Evolutionary conservation across 2,888 invertebrate species (phyloP), one percentile per base, ranked within the genome.

Genomic region (Lithophane leautieri): DNA sequence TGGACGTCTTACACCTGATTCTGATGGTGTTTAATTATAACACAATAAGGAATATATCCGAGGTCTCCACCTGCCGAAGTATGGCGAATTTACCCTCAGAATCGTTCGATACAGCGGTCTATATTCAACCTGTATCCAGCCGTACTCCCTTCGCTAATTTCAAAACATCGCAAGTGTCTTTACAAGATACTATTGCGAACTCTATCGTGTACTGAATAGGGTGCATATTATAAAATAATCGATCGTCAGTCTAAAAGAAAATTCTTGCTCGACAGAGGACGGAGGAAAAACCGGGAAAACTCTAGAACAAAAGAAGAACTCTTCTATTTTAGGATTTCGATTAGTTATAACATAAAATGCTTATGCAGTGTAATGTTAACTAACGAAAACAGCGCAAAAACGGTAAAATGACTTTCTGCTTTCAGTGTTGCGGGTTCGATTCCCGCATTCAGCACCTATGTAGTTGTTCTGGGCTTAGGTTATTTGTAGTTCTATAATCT

Each of bases 71-170:
- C 50, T 56, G 52, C 40, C 58, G 25, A 34, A 60, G 42, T 47
- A 68, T 68, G 66, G 67, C 25, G 25, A 82, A 62, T 52, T 58
- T 60, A 68, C 72, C 50, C 60, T 71, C 54, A 44, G 50, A 78
- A 65, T 63, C 72, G 83, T 68, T 83, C 78, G 78, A 81, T 81
- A 83, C 52, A 71, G n/a, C 54, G 40, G 54, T 71, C 83, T 72
- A 78, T 60, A 54, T 40, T 28, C 25, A 72, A 71, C 67, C 52
- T 28, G 52, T 34, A 65, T 61, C 69, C 65, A 76, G 61, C 14
- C 28, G 22, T 61, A 62, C 65, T 66, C 42, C 14, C 25, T 61
- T 14, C 16, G 22, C 28, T 34, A 16, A 58, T 44, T 68, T 11
- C 8, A 54, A 60, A 79, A 76, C 28, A 47, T 62, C 1, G 3